Evolutionary conservation across 2,797 vertebrate species (phyloP).

Genomic region (Chaetodon trifasciatus): DNA sequence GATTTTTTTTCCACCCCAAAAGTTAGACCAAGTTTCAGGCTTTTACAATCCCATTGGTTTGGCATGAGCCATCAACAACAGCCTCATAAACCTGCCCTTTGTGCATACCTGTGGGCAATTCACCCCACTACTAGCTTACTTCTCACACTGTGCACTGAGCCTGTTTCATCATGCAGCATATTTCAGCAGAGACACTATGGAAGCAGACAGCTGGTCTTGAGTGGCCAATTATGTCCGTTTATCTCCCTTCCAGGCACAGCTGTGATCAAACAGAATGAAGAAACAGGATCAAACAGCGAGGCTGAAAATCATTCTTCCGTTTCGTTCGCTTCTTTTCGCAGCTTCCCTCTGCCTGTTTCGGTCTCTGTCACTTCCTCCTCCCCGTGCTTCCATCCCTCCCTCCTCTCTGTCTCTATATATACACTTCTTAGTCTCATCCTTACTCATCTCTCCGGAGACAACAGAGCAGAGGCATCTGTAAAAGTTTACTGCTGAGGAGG

Average conservation of each 20-base stretch:
- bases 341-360: constrained; percentile 64
- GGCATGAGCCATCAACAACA: constrained; percentile 10
- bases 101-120: constrained; percentile 56
- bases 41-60: constrained; percentile 4
- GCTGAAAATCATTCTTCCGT: constrained; percentile 77
- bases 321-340: constrained; percentile 61
- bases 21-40: not conserved
- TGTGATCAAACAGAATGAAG: constrained; percentile 83
- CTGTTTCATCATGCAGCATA: constrained; percentile 73
- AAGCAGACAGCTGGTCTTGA: constrained; percentile 83
- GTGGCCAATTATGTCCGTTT: constrained; percentile 86
- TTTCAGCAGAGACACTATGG: constrained; percentile 76
- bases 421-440: constrained; percentile 47
- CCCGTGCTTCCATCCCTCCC: constrained; percentile 16
- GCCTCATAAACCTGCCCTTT: constrained; percentile 20
- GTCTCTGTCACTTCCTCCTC: constrained; percentile 61
- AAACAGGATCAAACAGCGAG: constrained; percentile 80
- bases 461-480: constrained; percentile 59
- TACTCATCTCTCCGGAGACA: constrained; percentile 61
- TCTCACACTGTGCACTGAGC: constrained; percentile 44
- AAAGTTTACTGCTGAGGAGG: constrained; percentile 74
- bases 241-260: constrained; percentile 83
- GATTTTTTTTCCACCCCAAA: not conserved
- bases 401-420: constrained; percentile 1
- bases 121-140: constrained; percentile 32